Conservation (phyloP, 1,140 invertebrate genomes). For the Zeugodacus cucurbitae region DNA sequence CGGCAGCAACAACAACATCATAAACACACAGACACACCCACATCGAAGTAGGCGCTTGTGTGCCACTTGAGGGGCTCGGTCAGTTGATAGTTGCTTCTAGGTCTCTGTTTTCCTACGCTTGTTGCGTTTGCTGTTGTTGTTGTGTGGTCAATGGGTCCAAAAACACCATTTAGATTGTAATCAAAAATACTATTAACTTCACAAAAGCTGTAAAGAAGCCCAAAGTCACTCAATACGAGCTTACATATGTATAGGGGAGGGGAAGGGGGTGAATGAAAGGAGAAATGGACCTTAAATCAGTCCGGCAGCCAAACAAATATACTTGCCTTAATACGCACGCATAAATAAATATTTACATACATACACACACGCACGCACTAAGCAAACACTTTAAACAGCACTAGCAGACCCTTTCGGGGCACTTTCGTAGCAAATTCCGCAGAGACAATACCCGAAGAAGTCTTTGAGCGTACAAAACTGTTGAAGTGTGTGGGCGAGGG, state of each 20-base stretch:
- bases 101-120: background rate
- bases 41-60: background rate
- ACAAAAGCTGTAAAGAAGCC: background rate
- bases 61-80: background rate
- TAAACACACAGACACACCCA: background rate
- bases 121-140: background rate
- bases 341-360: background rate
- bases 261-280: background rate
- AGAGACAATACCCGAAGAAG: background rate
- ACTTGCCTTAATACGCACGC: background rate
- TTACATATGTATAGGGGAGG: background rate
- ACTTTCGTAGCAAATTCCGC: background rate
- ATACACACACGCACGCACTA: background rate
- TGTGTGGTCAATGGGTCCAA: constrained; percentile 9
- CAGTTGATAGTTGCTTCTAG: background rate
- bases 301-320: background rate
- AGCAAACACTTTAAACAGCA: background rate
- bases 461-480: background rate
- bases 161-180: constrained; percentile 24
- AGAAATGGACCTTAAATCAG: background rate
- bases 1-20: background rate
- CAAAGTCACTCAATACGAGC: background rate
- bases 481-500: background rate
- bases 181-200: constrained; percentile 38
- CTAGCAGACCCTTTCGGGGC: background rate